A percentile compares a stretch with the other conserved stretches of the same genome.
Evolutionary conservation across 1,140 invertebrate species (phyloP).

Genomic region (Drosophila paulistorum): DNA sequence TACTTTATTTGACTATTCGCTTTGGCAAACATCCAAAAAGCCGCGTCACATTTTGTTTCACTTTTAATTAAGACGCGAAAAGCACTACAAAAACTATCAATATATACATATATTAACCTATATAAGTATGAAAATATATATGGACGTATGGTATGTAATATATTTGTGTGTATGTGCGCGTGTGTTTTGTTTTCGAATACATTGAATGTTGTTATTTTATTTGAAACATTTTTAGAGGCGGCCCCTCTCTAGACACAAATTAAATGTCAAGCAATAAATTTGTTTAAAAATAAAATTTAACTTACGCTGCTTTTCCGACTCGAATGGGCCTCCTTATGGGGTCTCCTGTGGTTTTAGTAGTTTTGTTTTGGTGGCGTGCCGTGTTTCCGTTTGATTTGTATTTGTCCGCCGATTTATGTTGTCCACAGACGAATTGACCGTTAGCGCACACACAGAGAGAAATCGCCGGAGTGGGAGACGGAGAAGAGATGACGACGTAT

Average conservation of each 20-base stretch:
- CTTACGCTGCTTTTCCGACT: conserved; percentile 50
- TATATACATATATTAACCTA: conserved; percentile 23
- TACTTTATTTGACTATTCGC: conserved; percentile 56
- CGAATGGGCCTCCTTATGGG: conserved; percentile 20
- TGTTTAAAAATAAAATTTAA: conserved; percentile 44
- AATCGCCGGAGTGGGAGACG: neutral
- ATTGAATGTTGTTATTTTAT: conserved; percentile 35
- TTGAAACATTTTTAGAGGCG: conserved; percentile 44
- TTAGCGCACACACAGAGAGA: conserved; percentile 32
- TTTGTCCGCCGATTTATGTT: conserved; percentile 45
- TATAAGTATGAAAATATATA: conserved; percentile 27
- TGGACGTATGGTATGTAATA: neutral
- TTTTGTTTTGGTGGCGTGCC: conserved; percentile 13
- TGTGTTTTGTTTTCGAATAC: conserved; percentile 34
- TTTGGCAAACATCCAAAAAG: conserved; percentile 70
- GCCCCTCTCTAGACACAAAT: conserved; percentile 2
- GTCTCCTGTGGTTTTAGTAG: conserved; percentile 2
- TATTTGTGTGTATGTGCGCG: too few species aligned
- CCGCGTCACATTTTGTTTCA: conserved; percentile 50
- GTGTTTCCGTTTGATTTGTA: conserved; percentile 32
- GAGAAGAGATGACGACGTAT: conserved; percentile 30
- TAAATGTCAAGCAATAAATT: conserved; percentile 45
- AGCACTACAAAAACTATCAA: conserved; percentile 16
- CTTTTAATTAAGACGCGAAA: conserved; percentile 65
- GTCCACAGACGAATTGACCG: conserved; percentile 31